Conservation (phyloP, 2,888 invertebrate species). For the Ornithoptera priamus region DNA sequence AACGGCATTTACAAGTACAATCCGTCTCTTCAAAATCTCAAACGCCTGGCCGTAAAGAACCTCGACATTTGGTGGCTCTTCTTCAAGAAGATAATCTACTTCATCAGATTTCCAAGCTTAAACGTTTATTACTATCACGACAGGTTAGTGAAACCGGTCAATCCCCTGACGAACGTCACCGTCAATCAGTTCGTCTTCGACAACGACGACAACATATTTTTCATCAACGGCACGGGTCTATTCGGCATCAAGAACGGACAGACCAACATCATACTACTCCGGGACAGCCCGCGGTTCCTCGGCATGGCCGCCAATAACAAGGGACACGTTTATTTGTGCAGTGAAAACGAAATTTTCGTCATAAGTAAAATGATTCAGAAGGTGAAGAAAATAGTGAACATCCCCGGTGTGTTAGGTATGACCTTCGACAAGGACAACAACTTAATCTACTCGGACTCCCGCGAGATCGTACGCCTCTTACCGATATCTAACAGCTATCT, state of each 20-base stretch:
- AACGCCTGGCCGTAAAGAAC: slow-evolving; percentile 49
- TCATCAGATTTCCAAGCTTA: slow-evolving; percentile 63
- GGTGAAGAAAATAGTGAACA: slow-evolving; percentile 51
- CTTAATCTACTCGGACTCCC: slow-evolving; percentile 65
- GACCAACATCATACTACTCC: slow-evolving; percentile 42
- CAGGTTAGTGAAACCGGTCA: slow-evolving; percentile 43
- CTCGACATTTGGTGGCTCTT: slow-evolving; percentile 70
- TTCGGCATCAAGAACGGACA: slow-evolving; percentile 49
- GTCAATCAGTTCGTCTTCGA: slow-evolving; percentile 66
- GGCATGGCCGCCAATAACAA: slow-evolving; percentile 58
- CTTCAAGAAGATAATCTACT: slow-evolving; percentile 54
- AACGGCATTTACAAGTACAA: slow-evolving; percentile 65
- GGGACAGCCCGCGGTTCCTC: slow-evolving; percentile 51
- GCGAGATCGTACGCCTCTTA: slow-evolving; percentile 54
- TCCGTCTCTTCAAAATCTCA: slow-evolving; percentile 43
- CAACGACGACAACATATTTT: slow-evolving; percentile 52
- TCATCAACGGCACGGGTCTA: slow-evolving; percentile 61
- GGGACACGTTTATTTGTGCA: slow-evolving; percentile 55
- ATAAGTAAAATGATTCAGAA: slow-evolving; percentile 53
- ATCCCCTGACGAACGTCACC: slow-evolving; percentile 41
- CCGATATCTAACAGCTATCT: slow-evolving; percentile 36
- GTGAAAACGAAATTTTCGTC: slow-evolving; percentile 62
- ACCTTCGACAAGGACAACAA: slow-evolving; percentile 61
- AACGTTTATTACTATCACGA: slow-evolving; percentile 55
- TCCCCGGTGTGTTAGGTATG: slow-evolving; percentile 59